Base-by-base conservation (phyloP, 1,140 invertebrate genomes). In the Augochlora pura region DNA sequence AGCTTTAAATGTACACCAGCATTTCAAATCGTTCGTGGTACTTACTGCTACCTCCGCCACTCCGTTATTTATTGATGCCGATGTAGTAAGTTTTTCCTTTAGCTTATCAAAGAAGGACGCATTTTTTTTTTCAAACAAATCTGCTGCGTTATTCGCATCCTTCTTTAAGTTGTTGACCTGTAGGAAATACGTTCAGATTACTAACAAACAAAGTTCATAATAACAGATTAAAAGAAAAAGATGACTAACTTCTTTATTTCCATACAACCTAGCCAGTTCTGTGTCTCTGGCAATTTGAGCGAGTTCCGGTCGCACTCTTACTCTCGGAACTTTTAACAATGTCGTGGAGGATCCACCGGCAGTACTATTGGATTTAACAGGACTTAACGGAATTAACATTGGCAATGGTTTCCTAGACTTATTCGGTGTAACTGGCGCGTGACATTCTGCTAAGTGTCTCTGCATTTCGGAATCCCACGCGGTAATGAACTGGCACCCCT, bases 91-190 rank as follows among this genome's bases (percentile, higher is more conserved):
- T 91, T 95, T 95, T 89, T 96, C 96, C 91, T 97, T 97, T 21
- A 97, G 92, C 88, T 95, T 96, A 87, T 98, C 96, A 88, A 97
- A 97, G 88, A 97, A 97, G 16, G 95, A 96, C 23, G 95, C 94
- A 85, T 96, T 96, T 88, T 96, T 96, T 91, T 95, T 96, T 81
- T 94, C 94, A 82, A 94, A 94, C 7, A 88, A 90, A 63, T 87
- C 91, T 73, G 86, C 88, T 18, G 89, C 87, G 60, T 87, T 90
- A 64, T 88, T 93, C 18, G 88, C 88, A 10, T 91, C 84, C 67
- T 87, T 90, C 73, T 89, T 91, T 66, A 84, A 86, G 8, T 91
- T 92, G 38, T 42, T 64, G 7, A 54, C 80, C 86, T 88, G 59
- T 46, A n/a, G 21, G 32, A 25, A 52, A 64, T 18, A 60, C 10